Conservation (phyloP, 2,113 vertebrate species). For the Catharus minimus region DNA sequence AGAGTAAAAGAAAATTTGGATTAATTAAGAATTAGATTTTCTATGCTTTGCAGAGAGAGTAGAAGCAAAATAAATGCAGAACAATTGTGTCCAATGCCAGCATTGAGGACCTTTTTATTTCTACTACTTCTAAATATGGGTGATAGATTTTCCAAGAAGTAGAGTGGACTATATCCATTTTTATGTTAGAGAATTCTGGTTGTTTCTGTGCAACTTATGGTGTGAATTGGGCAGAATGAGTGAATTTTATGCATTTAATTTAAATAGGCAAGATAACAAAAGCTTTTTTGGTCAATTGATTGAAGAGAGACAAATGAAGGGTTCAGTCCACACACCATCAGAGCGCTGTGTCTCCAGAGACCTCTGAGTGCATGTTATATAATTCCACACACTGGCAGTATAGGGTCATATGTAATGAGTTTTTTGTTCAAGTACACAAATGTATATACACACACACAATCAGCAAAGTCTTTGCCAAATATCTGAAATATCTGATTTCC, state of each 20-base stretch:
- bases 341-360: background rate
- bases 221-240: background rate
- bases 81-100: background rate
- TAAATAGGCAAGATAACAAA: background rate
- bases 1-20: background rate
- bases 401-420: background rate
- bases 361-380: background rate
- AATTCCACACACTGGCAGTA: background rate
- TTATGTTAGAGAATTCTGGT: background rate
- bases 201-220: background rate
- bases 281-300: background rate
- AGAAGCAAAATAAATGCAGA: background rate
- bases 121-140: background rate
- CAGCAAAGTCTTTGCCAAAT: background rate
- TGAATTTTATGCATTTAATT: background rate
- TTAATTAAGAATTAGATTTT: slow-evolving; percentile 22
- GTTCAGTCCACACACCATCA: background rate
- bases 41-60: background rate
- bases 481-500: background rate
- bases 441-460: background rate
- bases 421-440: background rate
- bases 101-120: background rate
- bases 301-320: background rate
- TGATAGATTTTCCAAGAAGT: background rate
- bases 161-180: background rate